Evolutionary conservation across 2,113 vertebrate species (phyloP).

Genomic region (Balaenoptera acutorostrata): DNA sequence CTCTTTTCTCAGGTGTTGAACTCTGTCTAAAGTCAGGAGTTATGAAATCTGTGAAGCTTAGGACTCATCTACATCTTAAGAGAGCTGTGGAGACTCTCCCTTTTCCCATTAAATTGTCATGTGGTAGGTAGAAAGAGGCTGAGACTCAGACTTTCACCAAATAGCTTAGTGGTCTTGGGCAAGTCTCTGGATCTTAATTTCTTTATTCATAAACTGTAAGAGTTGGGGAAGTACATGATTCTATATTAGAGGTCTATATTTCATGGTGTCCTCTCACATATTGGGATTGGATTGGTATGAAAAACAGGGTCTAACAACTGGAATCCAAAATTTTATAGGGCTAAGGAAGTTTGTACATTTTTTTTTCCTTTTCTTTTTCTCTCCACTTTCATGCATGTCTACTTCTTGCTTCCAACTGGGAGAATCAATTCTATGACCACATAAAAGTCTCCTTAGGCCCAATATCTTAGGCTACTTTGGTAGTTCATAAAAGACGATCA

Average conservation of each 20-base stretch:
- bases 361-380: neutral
- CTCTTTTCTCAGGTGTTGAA: neutral
- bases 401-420: conserved; percentile 6
- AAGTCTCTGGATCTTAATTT: conserved; percentile 32
- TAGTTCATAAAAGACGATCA: conserved; percentile 36
- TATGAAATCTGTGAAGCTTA: neutral
- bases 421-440: conserved; percentile 45
- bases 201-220: neutral
- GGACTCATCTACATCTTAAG: neutral
- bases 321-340: neutral
- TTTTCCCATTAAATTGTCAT: neutral
- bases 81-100: neutral
- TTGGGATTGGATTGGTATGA: neutral
- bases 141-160: neutral
- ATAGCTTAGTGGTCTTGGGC: neutral
- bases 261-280: neutral
- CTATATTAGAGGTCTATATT: neutral
- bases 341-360: neutral
- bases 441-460: conserved; percentile 40
- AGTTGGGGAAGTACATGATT: neutral
- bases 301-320: neutral
- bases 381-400: neutral
- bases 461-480: conserved; percentile 32
- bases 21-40: neutral
- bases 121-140: neutral